Percentiles rank a stretch among this genome's conserved stretches.
phyloP scores from a whole-genome alignment of 2,888 invertebrate genomes.

The Drosophila putrida region DNA sequence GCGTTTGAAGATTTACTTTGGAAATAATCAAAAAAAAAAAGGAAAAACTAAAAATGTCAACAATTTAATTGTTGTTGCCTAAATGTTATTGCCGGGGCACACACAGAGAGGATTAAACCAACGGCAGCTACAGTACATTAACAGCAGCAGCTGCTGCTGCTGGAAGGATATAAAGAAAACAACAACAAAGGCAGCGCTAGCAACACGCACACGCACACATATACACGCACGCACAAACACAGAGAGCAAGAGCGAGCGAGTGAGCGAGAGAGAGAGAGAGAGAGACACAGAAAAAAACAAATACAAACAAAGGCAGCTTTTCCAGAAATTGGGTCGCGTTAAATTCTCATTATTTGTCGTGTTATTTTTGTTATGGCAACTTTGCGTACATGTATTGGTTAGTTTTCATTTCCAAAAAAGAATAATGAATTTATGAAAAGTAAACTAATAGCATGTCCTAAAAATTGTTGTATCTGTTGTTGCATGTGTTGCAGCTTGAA shows the following conservation, averaged over 20 bases:
- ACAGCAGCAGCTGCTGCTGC: slow-evolving; percentile 34
- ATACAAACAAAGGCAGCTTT: slow-evolving; percentile 74
- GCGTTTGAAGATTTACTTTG: slow-evolving; percentile 37
- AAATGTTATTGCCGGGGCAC: slow-evolving; percentile 19
- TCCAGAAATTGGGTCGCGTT: slow-evolving; percentile 75
- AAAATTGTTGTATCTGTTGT: neutral
- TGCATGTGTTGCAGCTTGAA: slow-evolving; percentile 28
- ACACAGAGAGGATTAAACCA: slow-evolving; percentile 9
- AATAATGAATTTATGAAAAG: too few relatives aligned
- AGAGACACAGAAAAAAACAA: slow-evolving; percentile 56
- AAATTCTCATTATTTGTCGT: slow-evolving; percentile 34
- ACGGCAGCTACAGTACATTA: slow-evolving; percentile 22
- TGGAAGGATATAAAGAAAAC: slow-evolving; percentile 7
- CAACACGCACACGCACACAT: slow-evolving; percentile 36
- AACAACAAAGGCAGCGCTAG: slow-evolving; percentile 48
- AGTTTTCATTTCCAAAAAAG: slow-evolving; percentile 35
- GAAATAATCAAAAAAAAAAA: slow-evolving; percentile 39
- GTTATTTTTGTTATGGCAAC: slow-evolving; percentile 67
- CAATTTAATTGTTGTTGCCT: slow-evolving; percentile 44
- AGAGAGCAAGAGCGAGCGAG: slow-evolving; percentile 4
- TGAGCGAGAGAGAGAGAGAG: slow-evolving; percentile 19
- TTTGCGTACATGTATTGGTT: slow-evolving; percentile 58
- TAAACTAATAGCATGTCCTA: too few relatives aligned
- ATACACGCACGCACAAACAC: slow-evolving; percentile 20
- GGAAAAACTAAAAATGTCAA: slow-evolving; percentile 48